phyloP scores from a whole-genome alignment of 1,140 invertebrate species.

The Propsilocerus akamusi region DNA sequence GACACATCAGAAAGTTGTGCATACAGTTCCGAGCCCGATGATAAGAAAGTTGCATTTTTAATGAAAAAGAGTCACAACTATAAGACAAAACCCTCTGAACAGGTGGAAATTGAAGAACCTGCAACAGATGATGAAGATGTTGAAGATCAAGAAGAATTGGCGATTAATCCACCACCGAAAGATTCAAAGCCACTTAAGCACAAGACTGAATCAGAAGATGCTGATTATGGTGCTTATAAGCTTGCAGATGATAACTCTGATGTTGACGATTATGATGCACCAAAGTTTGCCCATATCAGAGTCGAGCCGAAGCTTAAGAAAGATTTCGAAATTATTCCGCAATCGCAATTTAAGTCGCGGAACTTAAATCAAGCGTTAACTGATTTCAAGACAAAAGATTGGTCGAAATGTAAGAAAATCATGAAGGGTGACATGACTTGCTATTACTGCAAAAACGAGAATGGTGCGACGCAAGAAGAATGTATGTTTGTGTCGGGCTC shows the following conservation, averaged over 20 bases:
- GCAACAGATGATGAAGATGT: conserved; percentile 20
- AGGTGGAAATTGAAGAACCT: conserved; percentile 26
- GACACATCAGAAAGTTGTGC: conserved; percentile 42
- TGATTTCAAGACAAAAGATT: conserved; percentile 46
- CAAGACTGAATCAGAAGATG: neutral
- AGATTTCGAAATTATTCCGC: neutral
- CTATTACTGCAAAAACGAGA: conserved; percentile 43
- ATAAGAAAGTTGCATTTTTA: conserved; percentile 46
- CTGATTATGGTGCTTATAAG: conserved; percentile 9
- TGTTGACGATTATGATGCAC: conserved; percentile 25
- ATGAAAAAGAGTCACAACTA: conserved; percentile 36
- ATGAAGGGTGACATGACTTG: conserved; percentile 54
- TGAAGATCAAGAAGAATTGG: conserved; percentile 25
- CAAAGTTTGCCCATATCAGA: conserved; percentile 27
- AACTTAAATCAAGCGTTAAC: conserved; percentile 46
- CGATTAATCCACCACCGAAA: conserved; percentile 6
- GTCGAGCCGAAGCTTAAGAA: conserved; percentile 15
- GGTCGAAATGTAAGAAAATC: conserved; percentile 46
- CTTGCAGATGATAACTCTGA: conserved; percentile 20
- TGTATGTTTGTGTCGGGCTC: conserved; percentile 45
- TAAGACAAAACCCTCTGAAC: conserved; percentile 21
- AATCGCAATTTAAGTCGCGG: conserved; percentile 17
- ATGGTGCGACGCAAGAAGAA: conserved; percentile 47
- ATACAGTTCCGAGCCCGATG: conserved; percentile 43
- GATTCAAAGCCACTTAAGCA: neutral